Evolutionary conservation across 2,797 vertebrate genomes (phyloP), one percentile per base, ranked within the genome.

Genomic region (Bradypus variegatus): DNA sequence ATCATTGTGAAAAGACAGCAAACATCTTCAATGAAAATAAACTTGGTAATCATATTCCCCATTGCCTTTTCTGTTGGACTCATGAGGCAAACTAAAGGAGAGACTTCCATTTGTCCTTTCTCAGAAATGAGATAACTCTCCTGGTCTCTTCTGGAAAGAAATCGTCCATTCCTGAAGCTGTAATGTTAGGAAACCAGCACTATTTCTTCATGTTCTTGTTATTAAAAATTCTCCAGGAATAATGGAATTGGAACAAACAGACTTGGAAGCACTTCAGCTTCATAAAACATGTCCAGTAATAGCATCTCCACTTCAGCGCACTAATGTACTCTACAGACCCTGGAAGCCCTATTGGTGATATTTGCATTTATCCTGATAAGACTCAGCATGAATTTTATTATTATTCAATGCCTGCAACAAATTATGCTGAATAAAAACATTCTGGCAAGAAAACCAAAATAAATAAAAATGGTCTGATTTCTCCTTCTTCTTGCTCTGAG

Each of bases 251-350:
- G 25, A 90, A 84, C 38, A 75, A 69, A 53, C 87, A 75, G 78
- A 90, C 73, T 87, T 87, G 78, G 79, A 89, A 87, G 41, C 79
- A 76, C 65, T 79, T 92, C 50, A 87, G 27, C n/a, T 91, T 95
- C 65, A 84, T 45, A 92, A 87, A 84, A 76, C n/a, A n/a, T 27
- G 41, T 82, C 45, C 38, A 91, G 33, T 73, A 72, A 62, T 41
- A 76, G 62, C 41, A 85, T 64, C 38, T 70, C 75, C 80, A 60
- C 88, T 79, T 83, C 70, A 81, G 36, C 53, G 38, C 69, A 70
- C 31, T 69, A 53, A 88, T 38, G 60, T 23, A 76, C 19, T 85
- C 75, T 14, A 29, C 0, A 60, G 41, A 55, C 9, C 60, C 27
- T 38, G 77, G 27, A 48, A 76, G 23, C 41, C 16, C 31, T 55